Conservation (phyloP, 2,113 vertebrate species). For the Camelus bactrianus region DNA sequence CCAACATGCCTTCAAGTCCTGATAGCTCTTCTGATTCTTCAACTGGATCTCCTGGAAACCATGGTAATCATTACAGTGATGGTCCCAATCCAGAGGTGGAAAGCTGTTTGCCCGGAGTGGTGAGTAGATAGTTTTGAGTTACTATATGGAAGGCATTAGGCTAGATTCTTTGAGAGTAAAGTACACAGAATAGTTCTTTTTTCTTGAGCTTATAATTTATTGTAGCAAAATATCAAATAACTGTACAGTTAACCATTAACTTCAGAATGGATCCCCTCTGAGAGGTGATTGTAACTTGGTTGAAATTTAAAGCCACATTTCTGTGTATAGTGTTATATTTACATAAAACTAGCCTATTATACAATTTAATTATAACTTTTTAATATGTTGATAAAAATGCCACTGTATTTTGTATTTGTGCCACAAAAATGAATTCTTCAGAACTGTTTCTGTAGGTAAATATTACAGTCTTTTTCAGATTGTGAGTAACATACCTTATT, state of each 20-base stretch:
- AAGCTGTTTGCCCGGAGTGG: constrained; percentile 99
- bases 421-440: background rate
- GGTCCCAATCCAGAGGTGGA: constrained; percentile 99
- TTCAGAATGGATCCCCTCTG: constrained; percentile 30
- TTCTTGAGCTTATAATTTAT: constrained; percentile 14
- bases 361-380: background rate
- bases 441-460: constrained; percentile 5
- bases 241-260: background rate
- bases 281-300: constrained; percentile 23
- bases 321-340: background rate
- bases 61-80: constrained; percentile 99
- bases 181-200: background rate
- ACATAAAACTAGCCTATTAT: background rate
- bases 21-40: constrained; percentile 99
- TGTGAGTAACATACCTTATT: background rate
- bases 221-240: background rate
- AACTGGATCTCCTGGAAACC: constrained; percentile 98
- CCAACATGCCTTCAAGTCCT: constrained; percentile 99
- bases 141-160: background rate
- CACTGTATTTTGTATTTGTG: background rate
- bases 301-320: constrained; percentile 52
- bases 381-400: constrained; percentile 23
- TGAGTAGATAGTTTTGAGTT: constrained; percentile 84
- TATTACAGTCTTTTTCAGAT: constrained; percentile 10
- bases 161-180: constrained; percentile 21